Evolutionary conservation across 37 sponge, comb jelly and placozoan species (phyloP).

Genomic region (Halichondria panicea): DNA sequence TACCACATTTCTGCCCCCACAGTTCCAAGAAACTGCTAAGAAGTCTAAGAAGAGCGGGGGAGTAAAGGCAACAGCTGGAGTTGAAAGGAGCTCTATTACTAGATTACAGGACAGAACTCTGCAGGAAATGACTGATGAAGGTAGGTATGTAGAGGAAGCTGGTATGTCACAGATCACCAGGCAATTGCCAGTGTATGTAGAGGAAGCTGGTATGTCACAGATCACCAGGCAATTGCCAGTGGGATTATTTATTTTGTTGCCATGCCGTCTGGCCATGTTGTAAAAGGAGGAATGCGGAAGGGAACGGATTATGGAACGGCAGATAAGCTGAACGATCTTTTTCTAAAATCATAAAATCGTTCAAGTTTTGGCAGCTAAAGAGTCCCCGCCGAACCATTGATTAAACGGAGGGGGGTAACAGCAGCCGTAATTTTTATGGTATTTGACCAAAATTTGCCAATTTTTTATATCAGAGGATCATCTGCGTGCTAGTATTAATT

Average conservation of each 20-base stretch:
- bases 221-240: no score
- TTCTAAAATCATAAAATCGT: no score
- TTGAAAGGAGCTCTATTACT: not conserved
- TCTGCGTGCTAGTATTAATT: no score
- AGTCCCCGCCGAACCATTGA: not conserved
- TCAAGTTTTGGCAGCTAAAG: no score
- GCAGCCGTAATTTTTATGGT: not conserved
- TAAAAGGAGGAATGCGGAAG: no score
- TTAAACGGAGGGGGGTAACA: not conserved
- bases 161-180: not conserved
- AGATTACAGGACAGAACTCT: conserved; percentile 83
- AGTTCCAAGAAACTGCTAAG: conserved; percentile 9
- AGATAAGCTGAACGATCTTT: no score
- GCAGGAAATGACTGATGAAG: conserved; percentile 92
- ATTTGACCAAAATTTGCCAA: no score
- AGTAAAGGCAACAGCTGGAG: not conserved
- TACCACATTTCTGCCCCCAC: conserved; percentile 3
- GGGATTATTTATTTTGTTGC: no score
- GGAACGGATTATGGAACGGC: no score
- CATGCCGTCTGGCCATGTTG: no score
- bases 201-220: not conserved
- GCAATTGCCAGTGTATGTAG: no score
- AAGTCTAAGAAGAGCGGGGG: not conserved
- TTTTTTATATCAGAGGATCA: no score
- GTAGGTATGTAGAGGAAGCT: conserved; percentile 9